Evolutionary conservation across 2,113 vertebrate species (phyloP).

Genomic region (Chaetops frenatus): DNA sequence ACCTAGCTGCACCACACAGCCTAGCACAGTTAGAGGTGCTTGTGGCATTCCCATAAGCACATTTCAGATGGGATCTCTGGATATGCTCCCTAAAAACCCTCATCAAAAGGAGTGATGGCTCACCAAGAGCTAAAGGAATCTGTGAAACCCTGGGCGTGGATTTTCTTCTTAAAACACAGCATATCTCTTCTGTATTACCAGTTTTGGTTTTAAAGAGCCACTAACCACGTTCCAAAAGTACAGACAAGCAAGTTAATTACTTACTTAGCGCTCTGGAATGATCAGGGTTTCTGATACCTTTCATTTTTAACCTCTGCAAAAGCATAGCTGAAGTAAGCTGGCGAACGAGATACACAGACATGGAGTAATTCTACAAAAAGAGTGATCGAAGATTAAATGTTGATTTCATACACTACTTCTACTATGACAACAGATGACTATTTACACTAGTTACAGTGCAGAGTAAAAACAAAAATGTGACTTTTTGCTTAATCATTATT

Average conservation of each 20-base stretch:
- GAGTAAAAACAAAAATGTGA: background rate
- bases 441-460: background rate
- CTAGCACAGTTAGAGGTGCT: background rate
- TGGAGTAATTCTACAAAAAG: slow-evolving; percentile 88
- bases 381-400: background rate
- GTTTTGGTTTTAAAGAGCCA: background rate
- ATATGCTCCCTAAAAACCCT: background rate
- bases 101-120: background rate
- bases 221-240: background rate
- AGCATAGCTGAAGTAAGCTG: slow-evolving; percentile 93
- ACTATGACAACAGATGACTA: background rate
- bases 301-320: slow-evolving; percentile 92
- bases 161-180: background rate
- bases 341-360: slow-evolving; percentile 95
- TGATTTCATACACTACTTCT: background rate
- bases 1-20: background rate
- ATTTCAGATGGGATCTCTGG: background rate
- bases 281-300: slow-evolving; percentile 96
- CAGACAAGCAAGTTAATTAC: slow-evolving; percentile 11
- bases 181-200: background rate
- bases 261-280: slow-evolving; percentile 97
- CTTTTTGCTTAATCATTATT: background rate
- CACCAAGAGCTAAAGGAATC: background rate
- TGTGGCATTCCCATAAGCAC: background rate
- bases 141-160: rapidly evolving